Conservation (phyloP, 2,888 invertebrate species). For the Podabrus alpinus region DNA sequence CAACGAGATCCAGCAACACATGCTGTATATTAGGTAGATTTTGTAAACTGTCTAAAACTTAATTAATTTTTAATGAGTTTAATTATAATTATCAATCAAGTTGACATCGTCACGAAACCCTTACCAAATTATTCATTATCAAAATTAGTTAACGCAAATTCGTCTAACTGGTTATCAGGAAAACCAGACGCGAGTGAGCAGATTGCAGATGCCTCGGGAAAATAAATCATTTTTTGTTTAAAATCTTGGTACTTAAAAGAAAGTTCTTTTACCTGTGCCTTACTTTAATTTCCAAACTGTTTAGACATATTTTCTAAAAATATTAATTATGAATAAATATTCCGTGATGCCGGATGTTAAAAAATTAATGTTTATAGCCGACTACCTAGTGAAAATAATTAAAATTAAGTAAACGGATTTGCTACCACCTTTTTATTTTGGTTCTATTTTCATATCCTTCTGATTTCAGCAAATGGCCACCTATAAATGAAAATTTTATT, state of each 20-base stretch:
- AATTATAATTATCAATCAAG: neutral
- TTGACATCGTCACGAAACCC: neutral
- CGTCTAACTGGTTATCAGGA: neutral
- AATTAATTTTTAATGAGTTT: neutral
- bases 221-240: neutral
- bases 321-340: neutral
- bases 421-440: neutral
- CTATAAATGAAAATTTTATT: neutral
- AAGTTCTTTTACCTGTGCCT: neutral
- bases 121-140: neutral
- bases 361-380: conserved; percentile 1
- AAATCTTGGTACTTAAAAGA: neutral
- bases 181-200: neutral
- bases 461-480: neutral
- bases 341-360: neutral
- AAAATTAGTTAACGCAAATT: neutral
- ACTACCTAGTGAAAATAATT: conserved; percentile 7
- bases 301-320: neutral
- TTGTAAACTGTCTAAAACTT: neutral
- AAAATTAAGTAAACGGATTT: conserved; percentile 8
- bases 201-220: neutral
- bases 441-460: neutral
- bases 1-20: conserved; percentile 3
- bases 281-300: neutral
- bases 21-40: neutral